phyloP scores from a whole-genome alignment of 2,113 vertebrate genomes.

The Neomonachus schauinslandi region DNA sequence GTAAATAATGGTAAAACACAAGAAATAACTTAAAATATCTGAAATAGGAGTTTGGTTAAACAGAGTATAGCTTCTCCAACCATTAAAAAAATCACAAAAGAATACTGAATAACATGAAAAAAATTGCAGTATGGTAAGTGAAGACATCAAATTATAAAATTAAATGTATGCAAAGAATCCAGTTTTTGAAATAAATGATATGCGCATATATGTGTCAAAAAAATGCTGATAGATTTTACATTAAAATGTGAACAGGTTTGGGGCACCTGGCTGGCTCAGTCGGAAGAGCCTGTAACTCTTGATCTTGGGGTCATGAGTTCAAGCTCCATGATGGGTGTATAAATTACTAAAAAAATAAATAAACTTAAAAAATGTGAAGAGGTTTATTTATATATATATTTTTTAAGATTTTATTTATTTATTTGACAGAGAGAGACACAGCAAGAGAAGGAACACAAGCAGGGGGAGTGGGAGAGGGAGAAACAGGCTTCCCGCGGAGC shows the following conservation, averaged over 20 bases:
- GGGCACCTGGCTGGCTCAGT: background rate
- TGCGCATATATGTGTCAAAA: background rate
- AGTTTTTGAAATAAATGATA: background rate
- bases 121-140: background rate
- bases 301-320: background rate
- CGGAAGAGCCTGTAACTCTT: background rate
- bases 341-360: background rate
- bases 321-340: background rate
- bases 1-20: constrained; percentile 40
- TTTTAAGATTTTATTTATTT: too few species aligned
- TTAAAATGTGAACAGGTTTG: background rate
- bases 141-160: constrained; percentile 2
- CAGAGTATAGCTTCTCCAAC: background rate
- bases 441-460: too few species aligned
- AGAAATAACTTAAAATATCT: background rate
- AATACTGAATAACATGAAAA: background rate
- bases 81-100: background rate
- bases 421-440: too few species aligned
- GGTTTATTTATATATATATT: too few species aligned
- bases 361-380: background rate
- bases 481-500: too few species aligned
- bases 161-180: background rate
- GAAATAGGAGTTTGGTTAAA: background rate
- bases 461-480: too few species aligned
- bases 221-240: background rate